A percentile compares a stretch with the other conserved stretches of the same genome.
These are phyloP conservation scores for Corythaeola cristata DNA, from an alignment of 2,113 vertebrate species.

Conservation along the genomic window DNA sequence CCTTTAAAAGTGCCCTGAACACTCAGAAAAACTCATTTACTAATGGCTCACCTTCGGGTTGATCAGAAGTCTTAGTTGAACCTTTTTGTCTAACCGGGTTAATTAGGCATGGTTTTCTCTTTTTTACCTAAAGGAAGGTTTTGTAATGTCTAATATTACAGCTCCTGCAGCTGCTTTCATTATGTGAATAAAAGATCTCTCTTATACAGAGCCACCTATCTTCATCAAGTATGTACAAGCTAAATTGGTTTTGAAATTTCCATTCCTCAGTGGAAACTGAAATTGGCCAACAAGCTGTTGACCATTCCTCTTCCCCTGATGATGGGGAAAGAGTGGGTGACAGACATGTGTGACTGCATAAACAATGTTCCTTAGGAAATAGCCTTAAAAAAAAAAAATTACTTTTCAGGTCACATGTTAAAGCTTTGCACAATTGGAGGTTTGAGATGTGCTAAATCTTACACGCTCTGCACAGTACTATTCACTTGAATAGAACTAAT, in stretches of 20 bases:
- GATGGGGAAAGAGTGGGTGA: background rate
- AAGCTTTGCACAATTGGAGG: constrained; percentile 17
- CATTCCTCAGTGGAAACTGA: background rate
- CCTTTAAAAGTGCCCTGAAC: background rate
- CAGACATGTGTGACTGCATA: background rate
- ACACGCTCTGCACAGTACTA: background rate
- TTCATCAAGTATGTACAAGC: background rate
- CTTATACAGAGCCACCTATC: background rate
- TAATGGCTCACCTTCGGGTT: background rate
- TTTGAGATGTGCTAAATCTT: constrained; percentile 50
- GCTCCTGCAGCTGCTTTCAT: background rate
- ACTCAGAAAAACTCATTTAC: background rate
- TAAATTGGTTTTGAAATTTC: background rate
- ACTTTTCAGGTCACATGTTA: constrained; percentile 10
- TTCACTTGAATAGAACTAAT: constrained; percentile 57
- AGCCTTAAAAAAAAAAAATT: background rate
- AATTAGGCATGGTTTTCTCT: background rate
- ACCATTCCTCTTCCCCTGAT: background rate
- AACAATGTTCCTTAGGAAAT: constrained; percentile 22
- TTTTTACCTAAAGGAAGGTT: background rate
- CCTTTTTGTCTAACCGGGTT: background rate
- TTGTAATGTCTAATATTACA: background rate
- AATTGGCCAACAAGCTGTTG: background rate
- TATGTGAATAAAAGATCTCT: background rate
- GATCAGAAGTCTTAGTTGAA: background rate